Conservation (phyloP, 1,140 invertebrate species). For the Sarcophaga bullata region DNA sequence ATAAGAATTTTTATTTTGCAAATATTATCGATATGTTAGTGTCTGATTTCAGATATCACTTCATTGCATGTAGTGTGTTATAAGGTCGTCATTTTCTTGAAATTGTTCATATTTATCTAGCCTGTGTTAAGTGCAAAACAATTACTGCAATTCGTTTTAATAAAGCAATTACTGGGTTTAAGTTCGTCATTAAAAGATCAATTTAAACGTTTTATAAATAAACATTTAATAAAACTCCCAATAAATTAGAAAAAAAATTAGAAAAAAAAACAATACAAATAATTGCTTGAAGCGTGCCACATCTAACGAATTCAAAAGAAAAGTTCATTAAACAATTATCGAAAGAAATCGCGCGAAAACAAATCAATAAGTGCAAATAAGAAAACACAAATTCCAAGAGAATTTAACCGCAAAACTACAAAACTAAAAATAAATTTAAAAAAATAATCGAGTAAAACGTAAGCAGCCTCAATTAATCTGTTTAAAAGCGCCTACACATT, state of each 20-base stretch:
- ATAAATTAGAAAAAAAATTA: not conserved
- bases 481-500: slow-evolving; percentile 29
- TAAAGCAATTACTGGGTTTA: not conserved
- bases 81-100: too few relatives aligned
- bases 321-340: slow-evolving; percentile 25
- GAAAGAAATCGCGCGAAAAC: not conserved
- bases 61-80: too few relatives aligned
- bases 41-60: too few relatives aligned
- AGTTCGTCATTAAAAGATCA: not conserved
- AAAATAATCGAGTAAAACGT: not conserved
- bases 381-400: not conserved
- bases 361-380: slow-evolving; percentile 27
- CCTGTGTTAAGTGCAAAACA: too few relatives aligned
- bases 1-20: too few relatives aligned
- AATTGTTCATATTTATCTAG: too few relatives aligned
- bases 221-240: not conserved
- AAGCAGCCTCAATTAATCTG: slow-evolving; percentile 36
- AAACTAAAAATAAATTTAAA: not conserved
- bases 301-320: slow-evolving; percentile 21
- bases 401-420: slow-evolving; percentile 15
- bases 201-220: slow-evolving; percentile 30
- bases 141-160: not conserved
- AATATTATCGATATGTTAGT: too few relatives aligned
- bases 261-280: not conserved
- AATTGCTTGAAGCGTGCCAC: slow-evolving; percentile 31